Conservation (phyloP, 1,140 invertebrate species). For the Sitophilus oryzae region DNA sequence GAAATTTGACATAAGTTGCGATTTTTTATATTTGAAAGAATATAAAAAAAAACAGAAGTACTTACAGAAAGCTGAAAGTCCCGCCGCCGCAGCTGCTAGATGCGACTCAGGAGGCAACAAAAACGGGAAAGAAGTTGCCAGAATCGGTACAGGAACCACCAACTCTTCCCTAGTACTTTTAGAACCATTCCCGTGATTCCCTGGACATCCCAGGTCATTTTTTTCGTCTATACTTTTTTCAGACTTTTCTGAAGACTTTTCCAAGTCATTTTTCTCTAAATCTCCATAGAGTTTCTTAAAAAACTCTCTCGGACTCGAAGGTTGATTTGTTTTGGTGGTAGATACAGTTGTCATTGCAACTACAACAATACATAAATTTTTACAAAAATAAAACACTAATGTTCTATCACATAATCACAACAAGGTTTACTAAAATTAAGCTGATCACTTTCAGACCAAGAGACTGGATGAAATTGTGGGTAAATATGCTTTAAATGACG, state of each 20-base stretch:
- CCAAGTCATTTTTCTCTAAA: slow-evolving; percentile 43
- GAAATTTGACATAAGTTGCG: no score
- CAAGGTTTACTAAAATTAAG: no score
- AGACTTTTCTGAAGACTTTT: not conserved
- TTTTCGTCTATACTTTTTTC: not conserved
- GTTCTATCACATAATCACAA: no score
- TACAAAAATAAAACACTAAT: no score
- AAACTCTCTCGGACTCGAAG: slow-evolving; percentile 60
- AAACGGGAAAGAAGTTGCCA: slow-evolving; percentile 39
- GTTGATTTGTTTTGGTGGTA: slow-evolving; percentile 42
- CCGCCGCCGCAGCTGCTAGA: slow-evolving; percentile 49
- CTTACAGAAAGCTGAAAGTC: slow-evolving; percentile 59
- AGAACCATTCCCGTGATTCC: no score
- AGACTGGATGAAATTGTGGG: no score
- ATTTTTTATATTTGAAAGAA: no score
- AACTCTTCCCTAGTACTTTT: slow-evolving; percentile 14
- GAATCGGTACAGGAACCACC: slow-evolving; percentile 37
- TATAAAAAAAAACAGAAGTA: no score
- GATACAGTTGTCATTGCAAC: not conserved
- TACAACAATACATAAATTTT: no score
- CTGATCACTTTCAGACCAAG: no score
- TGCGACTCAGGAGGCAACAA: slow-evolving; percentile 44
- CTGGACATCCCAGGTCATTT: not conserved
- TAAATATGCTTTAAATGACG: not conserved
- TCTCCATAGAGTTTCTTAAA: slow-evolving; percentile 61